Evolutionary conservation across 2,113 vertebrate genomes (phyloP).

Genomic region (Periophthalmus modestus): DNA sequence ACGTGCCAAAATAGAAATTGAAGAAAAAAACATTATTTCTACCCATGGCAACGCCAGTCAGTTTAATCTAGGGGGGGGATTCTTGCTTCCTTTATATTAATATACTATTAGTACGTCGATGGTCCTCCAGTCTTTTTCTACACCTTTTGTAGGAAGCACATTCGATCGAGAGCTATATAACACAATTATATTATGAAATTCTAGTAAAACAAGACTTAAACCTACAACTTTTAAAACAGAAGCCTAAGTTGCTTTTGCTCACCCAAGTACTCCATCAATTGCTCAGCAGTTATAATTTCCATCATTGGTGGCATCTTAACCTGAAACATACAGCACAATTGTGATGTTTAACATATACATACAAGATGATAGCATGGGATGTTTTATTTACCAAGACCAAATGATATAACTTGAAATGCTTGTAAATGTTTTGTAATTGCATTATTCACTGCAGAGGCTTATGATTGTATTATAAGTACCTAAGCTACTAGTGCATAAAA

Average conservation of each 20-base stretch:
- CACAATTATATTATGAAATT: neutral
- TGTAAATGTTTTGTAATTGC: neutral
- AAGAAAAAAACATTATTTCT: slow-evolving; percentile 1
- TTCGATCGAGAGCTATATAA: too few species aligned
- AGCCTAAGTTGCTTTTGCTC: slow-evolving; percentile 59
- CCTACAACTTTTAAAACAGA: neutral
- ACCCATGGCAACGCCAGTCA: neutral
- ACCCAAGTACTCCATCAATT: slow-evolving; percentile 99
- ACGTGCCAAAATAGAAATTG: neutral
- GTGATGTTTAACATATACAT: neutral
- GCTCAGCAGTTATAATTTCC: slow-evolving; percentile 98
- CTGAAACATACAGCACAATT: slow-evolving; percentile 70
- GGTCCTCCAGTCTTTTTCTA: slow-evolving; percentile 48
- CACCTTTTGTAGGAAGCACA: neutral
- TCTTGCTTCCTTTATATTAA: slow-evolving; percentile 56
- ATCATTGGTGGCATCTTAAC: slow-evolving; percentile 98
- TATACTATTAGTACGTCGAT: slow-evolving; percentile 31
- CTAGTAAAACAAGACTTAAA: too few species aligned
- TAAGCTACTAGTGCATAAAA: neutral
- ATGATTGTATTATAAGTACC: neutral
- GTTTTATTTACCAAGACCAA: too few species aligned
- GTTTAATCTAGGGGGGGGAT: slow-evolving; percentile 36
- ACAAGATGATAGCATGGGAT: neutral
- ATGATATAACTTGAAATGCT: neutral
- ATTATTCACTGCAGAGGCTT: neutral